Base-by-base conservation (phyloP, 2,797 vertebrate species). In the Amblyraja radiata region DNA sequence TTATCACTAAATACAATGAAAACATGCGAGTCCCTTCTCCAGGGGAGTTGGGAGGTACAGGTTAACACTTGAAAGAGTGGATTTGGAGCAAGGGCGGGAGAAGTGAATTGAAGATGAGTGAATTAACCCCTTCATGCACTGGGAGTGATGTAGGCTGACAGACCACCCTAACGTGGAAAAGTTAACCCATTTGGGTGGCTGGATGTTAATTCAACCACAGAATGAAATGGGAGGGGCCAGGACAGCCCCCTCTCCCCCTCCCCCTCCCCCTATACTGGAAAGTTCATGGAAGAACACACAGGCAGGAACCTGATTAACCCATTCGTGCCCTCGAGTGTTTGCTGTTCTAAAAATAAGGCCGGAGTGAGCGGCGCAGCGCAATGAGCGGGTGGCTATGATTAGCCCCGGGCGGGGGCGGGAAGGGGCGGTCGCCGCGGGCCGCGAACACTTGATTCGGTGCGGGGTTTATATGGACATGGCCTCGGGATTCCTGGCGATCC, bases 401-500 rank as follows among this genome's bases (percentile, higher is more conserved):
- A 86, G 83, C 83, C 54, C 25, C 13, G 18, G 39, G 25, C 13
- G 18, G 39, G 13, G 16, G 68, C 68, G 78, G 78, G 36, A 7
- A 10, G 78, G n/a, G 78, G 7, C n/a, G 78, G 78, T 14, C 78
- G 61, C 63, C 16, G 80, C 28, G 65, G 88, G 32, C 14, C 65
- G 58, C 25, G 28, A 32, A 11, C 28, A 61, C 28, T 18, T n/a
- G 11, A 65, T 4, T 65, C 65, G 63, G 84, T 73, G 65, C 21
- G 63, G 68, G 32, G 88, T 90, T 90, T 96, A 96, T 97, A 96
- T 97, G 97, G 97, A 96, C 97, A 96, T 94, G 94, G 95, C 95
- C 94, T 95, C 95, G 94, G 94, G 97, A 97, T 97, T 97, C 97
- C 96, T 96, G 95, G 95, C 95, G 97, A 96, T 96, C 97, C 97